Evolutionary conservation across 2,888 invertebrate genomes (phyloP).

Genomic region (Sesamia inferens): DNA sequence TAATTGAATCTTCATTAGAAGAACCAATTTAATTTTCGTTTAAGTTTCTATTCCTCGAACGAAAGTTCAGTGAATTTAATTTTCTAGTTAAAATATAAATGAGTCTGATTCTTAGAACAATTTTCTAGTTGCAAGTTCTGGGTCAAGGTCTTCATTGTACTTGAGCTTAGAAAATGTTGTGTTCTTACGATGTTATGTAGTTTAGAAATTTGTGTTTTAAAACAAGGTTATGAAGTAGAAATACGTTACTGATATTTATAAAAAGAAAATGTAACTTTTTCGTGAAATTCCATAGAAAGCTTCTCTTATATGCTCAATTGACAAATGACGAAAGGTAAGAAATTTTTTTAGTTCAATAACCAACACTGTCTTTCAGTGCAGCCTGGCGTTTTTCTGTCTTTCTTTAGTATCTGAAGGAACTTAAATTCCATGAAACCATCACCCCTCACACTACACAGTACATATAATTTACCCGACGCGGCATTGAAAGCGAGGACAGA

Average conservation of each 20-base stretch:
- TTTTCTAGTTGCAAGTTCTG: constrained; percentile 19
- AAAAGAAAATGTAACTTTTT: not conserved
- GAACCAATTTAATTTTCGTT: constrained; percentile 24
- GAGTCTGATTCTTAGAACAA: constrained; percentile 31
- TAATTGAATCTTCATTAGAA: constrained; percentile 1
- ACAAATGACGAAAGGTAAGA: not conserved
- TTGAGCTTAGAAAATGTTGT: constrained; percentile 16
- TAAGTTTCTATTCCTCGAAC: constrained; percentile 17
- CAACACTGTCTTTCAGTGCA: not conserved
- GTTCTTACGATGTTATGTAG: constrained; percentile 12
- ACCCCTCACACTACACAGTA: constrained; percentile 28
- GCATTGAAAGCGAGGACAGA: constrained; percentile 61
- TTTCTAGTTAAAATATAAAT: constrained; percentile 41
- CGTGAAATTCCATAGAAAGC: not conserved
- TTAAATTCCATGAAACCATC: constrained; percentile 15
- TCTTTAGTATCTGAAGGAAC: not conserved
- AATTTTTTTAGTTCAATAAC: not conserved
- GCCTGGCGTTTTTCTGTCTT: not conserved
- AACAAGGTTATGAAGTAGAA: not conserved
- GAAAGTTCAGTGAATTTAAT: constrained; percentile 21
- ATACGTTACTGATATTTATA: not conserved
- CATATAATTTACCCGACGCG: constrained; percentile 41
- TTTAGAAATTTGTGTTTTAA: not conserved
- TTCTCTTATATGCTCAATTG: not conserved
- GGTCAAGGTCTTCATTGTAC: constrained; percentile 42